These are phyloP conservation scores for Macquaria ambigua DNA, from an alignment of 2,113 vertebrate genomes.

Conservation along the genomic window DNA sequence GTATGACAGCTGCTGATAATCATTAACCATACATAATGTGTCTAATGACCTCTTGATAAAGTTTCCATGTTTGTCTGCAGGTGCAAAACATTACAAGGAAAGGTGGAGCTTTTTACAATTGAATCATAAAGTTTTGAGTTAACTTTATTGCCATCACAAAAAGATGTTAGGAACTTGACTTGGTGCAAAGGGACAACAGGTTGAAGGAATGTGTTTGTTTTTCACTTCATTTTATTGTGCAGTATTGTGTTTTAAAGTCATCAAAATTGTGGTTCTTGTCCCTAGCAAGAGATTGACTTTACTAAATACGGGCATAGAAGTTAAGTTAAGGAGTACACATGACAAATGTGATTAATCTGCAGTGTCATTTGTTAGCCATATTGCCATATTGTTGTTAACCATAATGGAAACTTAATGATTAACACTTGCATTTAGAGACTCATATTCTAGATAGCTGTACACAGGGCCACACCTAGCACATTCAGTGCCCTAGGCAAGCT, in stretches of 20 bases:
- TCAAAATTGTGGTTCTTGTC: background rate
- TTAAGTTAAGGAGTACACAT: background rate
- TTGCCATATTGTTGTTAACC: too few relatives aligned
- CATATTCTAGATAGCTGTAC: too few relatives aligned
- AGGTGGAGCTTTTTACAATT: too few relatives aligned
- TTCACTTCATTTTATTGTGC: background rate
- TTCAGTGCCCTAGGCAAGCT: too few relatives aligned
- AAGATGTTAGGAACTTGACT: background rate
- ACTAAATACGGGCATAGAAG: background rate
- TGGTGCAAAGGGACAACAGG: background rate
- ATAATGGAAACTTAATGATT: too few relatives aligned
- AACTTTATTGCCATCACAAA: background rate
- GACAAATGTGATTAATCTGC: background rate
- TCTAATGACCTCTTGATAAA: background rate
- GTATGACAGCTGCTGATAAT: too few relatives aligned
- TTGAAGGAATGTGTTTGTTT: background rate
- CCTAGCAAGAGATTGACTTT: background rate
- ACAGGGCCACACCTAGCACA: too few relatives aligned
- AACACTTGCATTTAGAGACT: too few relatives aligned
- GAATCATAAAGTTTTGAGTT: too few relatives aligned
- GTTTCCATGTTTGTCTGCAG: too few relatives aligned
- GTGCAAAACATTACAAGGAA: too few relatives aligned
- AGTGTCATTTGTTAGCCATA: background rate
- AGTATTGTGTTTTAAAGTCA: background rate
- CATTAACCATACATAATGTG: background rate